These are phyloP conservation scores for Danaus chrysippus DNA, from an alignment of 2,888 invertebrate species.

Conservation along the genomic window DNA sequence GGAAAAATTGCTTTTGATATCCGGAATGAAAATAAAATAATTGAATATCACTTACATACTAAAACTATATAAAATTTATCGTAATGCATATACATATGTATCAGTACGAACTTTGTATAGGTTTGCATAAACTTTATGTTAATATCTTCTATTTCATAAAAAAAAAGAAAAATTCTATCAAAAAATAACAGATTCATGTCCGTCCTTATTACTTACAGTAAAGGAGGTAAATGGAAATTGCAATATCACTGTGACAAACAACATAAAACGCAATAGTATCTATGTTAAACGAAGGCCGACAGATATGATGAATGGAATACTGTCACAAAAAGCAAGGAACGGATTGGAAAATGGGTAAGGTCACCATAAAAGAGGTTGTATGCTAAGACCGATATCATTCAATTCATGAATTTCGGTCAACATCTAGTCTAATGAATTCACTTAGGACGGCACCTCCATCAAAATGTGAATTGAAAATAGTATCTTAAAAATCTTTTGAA, in stretches of 20 bases:
- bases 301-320: conserved; percentile 66
- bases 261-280: conserved; percentile 12
- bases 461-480: not conserved
- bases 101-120: no score
- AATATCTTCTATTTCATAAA: no score
- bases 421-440: conserved; percentile 1
- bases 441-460: not conserved
- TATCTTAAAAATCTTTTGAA: no score
- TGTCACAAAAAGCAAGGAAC: conserved; percentile 61
- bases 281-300: conserved; percentile 25
- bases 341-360: conserved; percentile 61
- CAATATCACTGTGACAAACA: conserved; percentile 32
- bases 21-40: no score
- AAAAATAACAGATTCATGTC: no score
- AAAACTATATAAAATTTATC: no score
- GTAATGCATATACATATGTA: no score
- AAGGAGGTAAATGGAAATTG: conserved; percentile 23
- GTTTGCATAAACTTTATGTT: no score
- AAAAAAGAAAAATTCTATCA: no score
- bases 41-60: not conserved
- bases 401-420: conserved; percentile 6
- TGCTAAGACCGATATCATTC: conserved; percentile 48
- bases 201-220: no score
- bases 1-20: no score
- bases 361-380: conserved; percentile 60